phyloP scores from a whole-genome alignment of 2,888 invertebrate genomes.

The Liodrosophila aerea region DNA sequence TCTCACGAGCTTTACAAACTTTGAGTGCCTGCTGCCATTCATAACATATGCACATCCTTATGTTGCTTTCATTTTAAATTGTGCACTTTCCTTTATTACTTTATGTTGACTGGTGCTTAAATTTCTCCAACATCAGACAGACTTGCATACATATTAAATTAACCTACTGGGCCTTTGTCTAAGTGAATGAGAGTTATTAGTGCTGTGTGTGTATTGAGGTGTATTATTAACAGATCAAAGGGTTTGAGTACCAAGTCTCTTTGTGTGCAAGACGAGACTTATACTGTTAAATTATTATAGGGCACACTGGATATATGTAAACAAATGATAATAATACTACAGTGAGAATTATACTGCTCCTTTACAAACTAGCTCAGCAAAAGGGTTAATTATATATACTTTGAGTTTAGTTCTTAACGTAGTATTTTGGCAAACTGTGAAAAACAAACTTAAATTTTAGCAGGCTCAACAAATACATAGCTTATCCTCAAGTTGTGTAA shows the following conservation, averaged over 20 bases:
- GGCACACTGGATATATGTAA: too few species aligned
- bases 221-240: too few species aligned
- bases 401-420: too few species aligned
- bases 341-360: too few species aligned
- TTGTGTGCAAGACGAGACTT: too few species aligned
- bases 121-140: slow-evolving; percentile 9
- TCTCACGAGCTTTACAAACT: slow-evolving; percentile 33
- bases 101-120: slow-evolving; percentile 26
- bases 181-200: neutral
- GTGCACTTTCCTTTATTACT: slow-evolving; percentile 21
- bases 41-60: slow-evolving; percentile 21
- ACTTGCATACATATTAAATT: slow-evolving; percentile 14
- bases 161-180: slow-evolving; percentile 26
- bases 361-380: too few species aligned
- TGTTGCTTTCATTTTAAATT: slow-evolving; percentile 12
- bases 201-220: too few species aligned
- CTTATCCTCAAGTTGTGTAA: slow-evolving; percentile 47
- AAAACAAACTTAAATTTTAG: slow-evolving; percentile 6
- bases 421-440: too few species aligned
- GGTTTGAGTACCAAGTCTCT: neutral
- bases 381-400: too few species aligned
- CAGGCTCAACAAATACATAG: slow-evolving; percentile 28
- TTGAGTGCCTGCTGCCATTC: slow-evolving; percentile 26
- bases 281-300: too few species aligned
- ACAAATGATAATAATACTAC: too few species aligned